Conservation (phyloP, 2,888 invertebrate genomes). For the Caenorhabditis angaria region DNA sequence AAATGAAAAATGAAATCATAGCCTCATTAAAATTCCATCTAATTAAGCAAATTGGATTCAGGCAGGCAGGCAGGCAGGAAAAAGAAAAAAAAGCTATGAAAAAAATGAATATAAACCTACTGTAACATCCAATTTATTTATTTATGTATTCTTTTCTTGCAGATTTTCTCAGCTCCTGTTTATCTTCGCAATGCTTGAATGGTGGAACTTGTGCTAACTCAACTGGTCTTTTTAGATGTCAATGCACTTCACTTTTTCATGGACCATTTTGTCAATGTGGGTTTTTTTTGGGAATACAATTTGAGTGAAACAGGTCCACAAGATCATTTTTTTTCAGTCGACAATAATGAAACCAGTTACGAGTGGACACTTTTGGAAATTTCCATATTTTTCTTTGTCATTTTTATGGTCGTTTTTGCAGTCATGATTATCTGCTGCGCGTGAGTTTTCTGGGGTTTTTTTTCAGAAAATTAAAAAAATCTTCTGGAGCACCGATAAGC, state of each 20-base stretch:
- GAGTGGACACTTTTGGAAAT: slow-evolving; percentile 35
- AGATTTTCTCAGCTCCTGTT: slow-evolving; percentile 43
- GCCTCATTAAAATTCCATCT: no score
- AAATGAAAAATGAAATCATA: no score
- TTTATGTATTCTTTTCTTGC: slow-evolving; percentile 9
- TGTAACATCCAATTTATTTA: neutral
- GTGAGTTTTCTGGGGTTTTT: slow-evolving; percentile 14
- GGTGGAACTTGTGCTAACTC: slow-evolving; percentile 35
- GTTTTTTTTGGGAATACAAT: slow-evolving; percentile 4
- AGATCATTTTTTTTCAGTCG: slow-evolving; percentile 26
- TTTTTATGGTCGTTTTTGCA: slow-evolving; percentile 40
- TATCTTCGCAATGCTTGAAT: slow-evolving; percentile 41
- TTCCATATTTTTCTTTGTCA: slow-evolving; percentile 31
- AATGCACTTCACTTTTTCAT: slow-evolving; percentile 34
- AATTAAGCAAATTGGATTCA: no score
- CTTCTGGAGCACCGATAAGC: no score
- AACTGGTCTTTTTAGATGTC: slow-evolving; percentile 30
- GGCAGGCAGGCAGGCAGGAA: no score
- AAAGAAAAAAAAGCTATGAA: neutral
- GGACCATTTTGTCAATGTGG: slow-evolving; percentile 48
- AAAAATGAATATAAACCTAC: neutral
- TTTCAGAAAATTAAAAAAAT: neutral
- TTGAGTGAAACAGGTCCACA: neutral
- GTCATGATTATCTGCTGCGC: slow-evolving; percentile 42
- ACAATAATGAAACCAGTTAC: slow-evolving; percentile 31